phyloP scores from a whole-genome alignment of 1,140 invertebrate genomes.

The Dinoponera quadriceps region DNA sequence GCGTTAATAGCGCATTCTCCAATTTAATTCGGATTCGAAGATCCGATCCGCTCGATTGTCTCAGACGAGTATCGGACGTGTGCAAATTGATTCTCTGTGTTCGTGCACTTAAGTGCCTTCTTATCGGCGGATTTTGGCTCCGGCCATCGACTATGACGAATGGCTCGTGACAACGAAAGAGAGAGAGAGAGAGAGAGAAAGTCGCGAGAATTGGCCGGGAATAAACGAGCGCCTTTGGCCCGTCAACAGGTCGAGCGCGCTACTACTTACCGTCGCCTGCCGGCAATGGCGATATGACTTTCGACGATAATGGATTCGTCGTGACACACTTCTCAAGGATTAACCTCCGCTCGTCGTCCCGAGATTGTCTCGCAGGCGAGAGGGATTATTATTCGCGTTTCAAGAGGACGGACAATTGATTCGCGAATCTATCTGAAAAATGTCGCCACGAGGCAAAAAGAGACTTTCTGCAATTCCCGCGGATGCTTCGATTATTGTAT shows the following conservation, averaged over 20 bases:
- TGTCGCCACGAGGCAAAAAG: no score
- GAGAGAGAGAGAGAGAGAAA: slow-evolving; percentile 30
- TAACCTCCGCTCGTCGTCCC: not conserved
- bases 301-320: slow-evolving; percentile 35
- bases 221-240: slow-evolving; percentile 36
- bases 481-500: no score
- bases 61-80: slow-evolving; percentile 37
- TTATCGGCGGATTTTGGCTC: slow-evolving; percentile 72
- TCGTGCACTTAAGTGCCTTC: slow-evolving; percentile 74
- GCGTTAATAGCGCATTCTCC: no score
- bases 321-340: slow-evolving; percentile 29
- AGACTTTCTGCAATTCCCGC: no score
- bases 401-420: not conserved
- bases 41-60: not conserved
- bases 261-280: slow-evolving; percentile 16
- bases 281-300: slow-evolving; percentile 35
- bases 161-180: slow-evolving; percentile 46
- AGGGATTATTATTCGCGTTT: not conserved
- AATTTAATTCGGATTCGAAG: not conserved
- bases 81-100: slow-evolving; percentile 77
- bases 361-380: not conserved
- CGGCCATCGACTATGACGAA: slow-evolving; percentile 66
- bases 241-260: slow-evolving; percentile 46
- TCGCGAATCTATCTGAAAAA: not conserved
- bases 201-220: slow-evolving; percentile 44